These are phyloP conservation scores for Mellilla xanthometata DNA, from an alignment of 2,888 invertebrate species.

Conservation along the genomic window DNA sequence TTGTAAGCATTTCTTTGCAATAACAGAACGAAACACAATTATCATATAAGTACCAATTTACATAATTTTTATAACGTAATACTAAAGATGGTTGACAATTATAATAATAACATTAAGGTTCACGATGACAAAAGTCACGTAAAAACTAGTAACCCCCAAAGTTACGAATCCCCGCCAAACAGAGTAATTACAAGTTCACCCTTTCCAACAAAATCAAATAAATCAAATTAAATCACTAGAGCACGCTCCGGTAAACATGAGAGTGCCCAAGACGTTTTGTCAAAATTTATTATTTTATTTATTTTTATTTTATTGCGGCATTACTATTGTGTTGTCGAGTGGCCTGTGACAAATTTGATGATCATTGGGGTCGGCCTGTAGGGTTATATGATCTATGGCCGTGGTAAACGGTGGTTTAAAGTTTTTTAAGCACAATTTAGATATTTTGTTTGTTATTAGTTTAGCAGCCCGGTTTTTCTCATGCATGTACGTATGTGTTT, in stretches of 20 bases:
- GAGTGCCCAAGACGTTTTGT: slow-evolving; percentile 83
- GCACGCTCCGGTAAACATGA: slow-evolving; percentile 66
- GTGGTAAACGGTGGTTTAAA: slow-evolving; percentile 73
- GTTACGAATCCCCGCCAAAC: too few relatives aligned
- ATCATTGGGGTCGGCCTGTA: slow-evolving; percentile 70
- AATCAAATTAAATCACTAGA: slow-evolving; percentile 80
- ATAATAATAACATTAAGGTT: too few relatives aligned
- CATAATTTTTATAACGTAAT: too few relatives aligned
- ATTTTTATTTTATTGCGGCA: slow-evolving; percentile 74
- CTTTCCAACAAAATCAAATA: slow-evolving; percentile 74
- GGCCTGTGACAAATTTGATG: slow-evolving; percentile 82
- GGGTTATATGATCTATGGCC: slow-evolving; percentile 70
- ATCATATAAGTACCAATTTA: too few relatives aligned
- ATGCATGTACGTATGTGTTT: too few relatives aligned
- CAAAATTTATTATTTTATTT: slow-evolving; percentile 82
- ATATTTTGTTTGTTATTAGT: slow-evolving; percentile 11
- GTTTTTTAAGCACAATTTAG: slow-evolving; percentile 76
- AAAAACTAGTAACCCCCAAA: too few relatives aligned
- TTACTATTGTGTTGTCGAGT: slow-evolving; percentile 73
- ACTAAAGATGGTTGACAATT: too few relatives aligned
- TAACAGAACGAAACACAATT: too few relatives aligned
- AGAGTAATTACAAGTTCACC: slow-evolving; percentile 70
- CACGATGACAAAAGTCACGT: too few relatives aligned
- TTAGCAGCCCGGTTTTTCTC: too few relatives aligned
- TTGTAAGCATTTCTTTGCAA: too few relatives aligned